Conservation (phyloP, 2,797 vertebrate genomes). For the Ceyx erithaca region DNA sequence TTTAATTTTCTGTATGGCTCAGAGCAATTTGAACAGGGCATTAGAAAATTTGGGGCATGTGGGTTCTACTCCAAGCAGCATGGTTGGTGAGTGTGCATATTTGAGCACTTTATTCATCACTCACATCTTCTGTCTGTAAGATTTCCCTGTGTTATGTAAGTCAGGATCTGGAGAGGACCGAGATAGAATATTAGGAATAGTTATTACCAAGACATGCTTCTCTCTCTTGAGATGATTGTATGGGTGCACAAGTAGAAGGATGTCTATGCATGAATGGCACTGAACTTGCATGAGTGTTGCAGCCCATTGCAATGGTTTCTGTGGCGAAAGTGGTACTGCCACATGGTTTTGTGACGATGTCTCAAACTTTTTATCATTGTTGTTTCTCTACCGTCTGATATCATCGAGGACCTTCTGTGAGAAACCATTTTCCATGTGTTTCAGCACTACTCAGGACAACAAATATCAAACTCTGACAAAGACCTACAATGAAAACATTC, state of each 20-base stretch:
- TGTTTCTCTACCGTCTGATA: neutral
- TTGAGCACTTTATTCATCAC: no score
- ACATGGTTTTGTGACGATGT: rapidly evolving
- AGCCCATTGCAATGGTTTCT: neutral
- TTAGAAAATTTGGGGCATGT: neutral
- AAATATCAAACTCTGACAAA: neutral
- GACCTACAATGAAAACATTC: neutral
- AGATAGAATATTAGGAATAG: neutral
- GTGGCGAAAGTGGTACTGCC: neutral
- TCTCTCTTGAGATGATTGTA: neutral
- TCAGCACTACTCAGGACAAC: neutral
- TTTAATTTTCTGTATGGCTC: neutral
- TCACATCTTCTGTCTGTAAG: neutral
- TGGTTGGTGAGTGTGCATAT: rapidly evolving
- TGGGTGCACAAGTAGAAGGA: neutral
- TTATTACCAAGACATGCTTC: neutral
- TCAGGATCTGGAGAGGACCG: neutral
- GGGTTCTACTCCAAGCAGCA: neutral
- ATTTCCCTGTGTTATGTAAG: neutral
- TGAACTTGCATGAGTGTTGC: no score
- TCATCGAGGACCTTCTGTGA: neutral
- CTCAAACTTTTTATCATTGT: neutral
- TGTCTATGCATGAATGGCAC: neutral
- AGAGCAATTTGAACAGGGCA: neutral
- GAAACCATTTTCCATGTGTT: neutral